Conservation (phyloP, 2,888 invertebrate species). For the Acleris sparsana region DNA sequence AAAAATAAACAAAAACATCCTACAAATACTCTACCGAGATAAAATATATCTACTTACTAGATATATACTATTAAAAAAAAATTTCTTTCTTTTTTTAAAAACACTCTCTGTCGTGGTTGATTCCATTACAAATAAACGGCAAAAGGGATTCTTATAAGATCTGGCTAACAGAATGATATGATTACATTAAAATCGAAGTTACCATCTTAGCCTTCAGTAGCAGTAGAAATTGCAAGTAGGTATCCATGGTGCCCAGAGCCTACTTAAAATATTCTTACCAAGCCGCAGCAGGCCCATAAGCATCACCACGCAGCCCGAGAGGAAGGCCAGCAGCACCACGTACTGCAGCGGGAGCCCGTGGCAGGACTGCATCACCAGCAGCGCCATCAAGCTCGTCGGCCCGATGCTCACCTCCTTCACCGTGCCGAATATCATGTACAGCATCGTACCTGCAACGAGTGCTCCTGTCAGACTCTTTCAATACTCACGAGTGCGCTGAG, state of each 20-base stretch:
- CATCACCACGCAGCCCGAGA: conserved; percentile 90
- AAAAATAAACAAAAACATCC: not conserved
- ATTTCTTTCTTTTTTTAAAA: too few relatives aligned
- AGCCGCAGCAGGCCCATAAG: conserved; percentile 92
- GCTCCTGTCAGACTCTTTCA: not conserved
- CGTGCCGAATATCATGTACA: conserved; percentile 94
- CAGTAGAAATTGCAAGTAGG: too few relatives aligned
- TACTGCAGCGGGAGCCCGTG: conserved; percentile 87
- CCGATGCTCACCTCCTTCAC: conserved; percentile 94
- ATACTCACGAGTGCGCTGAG: too few relatives aligned
- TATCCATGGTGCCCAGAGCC: too few relatives aligned
- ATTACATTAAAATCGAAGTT: too few relatives aligned
- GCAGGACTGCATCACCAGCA: conserved; percentile 90
- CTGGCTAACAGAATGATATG: too few relatives aligned
- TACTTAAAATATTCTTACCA: conserved; percentile 78
- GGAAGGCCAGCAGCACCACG: conserved; percentile 89
- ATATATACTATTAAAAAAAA: too few relatives aligned
- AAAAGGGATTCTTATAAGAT: too few relatives aligned
- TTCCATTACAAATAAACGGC: too few relatives aligned
- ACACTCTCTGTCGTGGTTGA: not conserved
- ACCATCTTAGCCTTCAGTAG: too few relatives aligned
- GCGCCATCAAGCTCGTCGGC: conserved; percentile 96
- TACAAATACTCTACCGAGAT: not conserved
- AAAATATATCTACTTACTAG: too few relatives aligned
- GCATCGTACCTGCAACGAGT: conserved; percentile 86